A percentile compares a stretch with the other conserved stretches of the same genome.
phyloP scores from a whole-genome alignment of 2,797 vertebrate genomes.

The Brotogeris chrysoptera region DNA sequence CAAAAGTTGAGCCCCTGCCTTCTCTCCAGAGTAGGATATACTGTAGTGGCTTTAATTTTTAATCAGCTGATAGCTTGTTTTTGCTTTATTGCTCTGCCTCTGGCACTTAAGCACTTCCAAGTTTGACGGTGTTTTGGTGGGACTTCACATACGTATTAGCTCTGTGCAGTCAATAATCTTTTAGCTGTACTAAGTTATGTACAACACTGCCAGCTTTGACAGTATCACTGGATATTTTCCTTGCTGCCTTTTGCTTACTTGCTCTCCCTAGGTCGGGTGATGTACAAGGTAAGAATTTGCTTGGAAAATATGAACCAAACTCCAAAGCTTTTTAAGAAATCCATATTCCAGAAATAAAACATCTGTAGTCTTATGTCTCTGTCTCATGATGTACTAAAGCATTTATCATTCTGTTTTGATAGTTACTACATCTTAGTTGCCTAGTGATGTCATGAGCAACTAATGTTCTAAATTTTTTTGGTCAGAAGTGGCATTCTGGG shows the following conservation, averaged over 20 bases:
- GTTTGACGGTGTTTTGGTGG: background rate
- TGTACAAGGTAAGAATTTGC: background rate
- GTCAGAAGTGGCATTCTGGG: background rate
- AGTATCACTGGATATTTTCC: background rate
- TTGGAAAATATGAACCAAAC: background rate
- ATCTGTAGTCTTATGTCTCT: accelerated
- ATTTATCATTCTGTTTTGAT: background rate
- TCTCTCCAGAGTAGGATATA: background rate
- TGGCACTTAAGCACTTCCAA: background rate
- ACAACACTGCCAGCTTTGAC: background rate
- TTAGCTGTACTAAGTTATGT: background rate
- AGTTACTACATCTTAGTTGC: background rate
- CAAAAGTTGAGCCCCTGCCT: background rate
- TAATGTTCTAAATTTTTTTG: background rate
- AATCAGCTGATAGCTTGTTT: background rate
- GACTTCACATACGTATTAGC: background rate
- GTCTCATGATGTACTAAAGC: background rate
- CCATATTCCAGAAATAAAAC: background rate
- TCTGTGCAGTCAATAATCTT: background rate
- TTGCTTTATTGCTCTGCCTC: background rate
- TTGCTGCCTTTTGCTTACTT: background rate
- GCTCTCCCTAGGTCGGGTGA: background rate
- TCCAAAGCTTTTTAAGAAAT: background rate
- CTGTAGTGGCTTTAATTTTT: background rate
- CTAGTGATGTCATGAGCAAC: background rate